phyloP scores from a whole-genome alignment of 2,888 invertebrate species.

The Copidosoma aretas region DNA sequence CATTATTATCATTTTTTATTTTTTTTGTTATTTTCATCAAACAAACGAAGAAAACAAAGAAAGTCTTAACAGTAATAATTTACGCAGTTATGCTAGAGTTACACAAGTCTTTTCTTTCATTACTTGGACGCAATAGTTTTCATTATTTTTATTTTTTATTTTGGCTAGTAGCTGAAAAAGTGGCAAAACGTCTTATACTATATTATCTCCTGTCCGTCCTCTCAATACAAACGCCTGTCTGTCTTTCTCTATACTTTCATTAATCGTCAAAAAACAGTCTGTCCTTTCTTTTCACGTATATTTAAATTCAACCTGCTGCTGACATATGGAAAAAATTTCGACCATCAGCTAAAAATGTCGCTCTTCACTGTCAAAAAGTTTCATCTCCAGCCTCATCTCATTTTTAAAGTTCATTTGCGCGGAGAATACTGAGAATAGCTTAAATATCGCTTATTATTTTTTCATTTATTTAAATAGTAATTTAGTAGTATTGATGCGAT shows the following conservation, averaged over 20 bases:
- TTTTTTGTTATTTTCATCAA: background rate
- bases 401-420: slow-evolving; percentile 49
- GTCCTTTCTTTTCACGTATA: slow-evolving; percentile 4
- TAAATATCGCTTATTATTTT: slow-evolving; percentile 48
- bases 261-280: background rate
- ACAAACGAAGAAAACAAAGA: slow-evolving; percentile 36
- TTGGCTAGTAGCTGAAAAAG: slow-evolving; percentile 47
- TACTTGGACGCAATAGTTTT: slow-evolving; percentile 59
- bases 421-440: slow-evolving; percentile 53
- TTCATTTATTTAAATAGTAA: slow-evolving; percentile 54
- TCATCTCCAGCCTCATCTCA: slow-evolving; percentile 24
- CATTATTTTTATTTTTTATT: slow-evolving; percentile 41
- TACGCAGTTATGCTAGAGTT: slow-evolving; percentile 46
- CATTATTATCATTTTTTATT: slow-evolving; percentile 13
- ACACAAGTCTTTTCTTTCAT: slow-evolving; percentile 47
- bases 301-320: background rate
- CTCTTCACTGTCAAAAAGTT: slow-evolving; percentile 38
- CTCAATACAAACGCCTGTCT: no score
- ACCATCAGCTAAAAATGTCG: slow-evolving; percentile 39
- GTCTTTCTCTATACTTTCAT: background rate
- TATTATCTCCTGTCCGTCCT: no score
- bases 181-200: slow-evolving; percentile 31
- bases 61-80: slow-evolving; percentile 43
- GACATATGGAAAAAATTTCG: slow-evolving; percentile 21
- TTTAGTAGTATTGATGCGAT: slow-evolving; percentile 60